Percentiles rank a stretch among this genome's conserved stretches.
Conservation (phyloP, 2,797 vertebrate genomes). For the Trichosurus vulpecula region DNA sequence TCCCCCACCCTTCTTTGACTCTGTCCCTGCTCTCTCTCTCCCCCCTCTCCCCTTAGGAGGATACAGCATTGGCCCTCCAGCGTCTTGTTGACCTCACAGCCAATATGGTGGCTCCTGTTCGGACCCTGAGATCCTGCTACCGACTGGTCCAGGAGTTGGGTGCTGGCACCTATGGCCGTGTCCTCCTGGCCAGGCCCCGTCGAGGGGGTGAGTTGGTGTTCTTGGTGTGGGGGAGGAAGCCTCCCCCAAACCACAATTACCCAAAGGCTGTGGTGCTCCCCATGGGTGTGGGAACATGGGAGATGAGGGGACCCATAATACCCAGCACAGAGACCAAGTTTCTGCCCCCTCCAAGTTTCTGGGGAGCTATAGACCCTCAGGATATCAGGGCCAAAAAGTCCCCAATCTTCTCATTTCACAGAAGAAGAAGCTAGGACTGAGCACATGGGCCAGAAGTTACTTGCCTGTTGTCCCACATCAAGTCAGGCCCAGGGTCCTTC, state of each 20-base stretch:
- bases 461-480: background rate
- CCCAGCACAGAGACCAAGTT: background rate
- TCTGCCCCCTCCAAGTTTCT: background rate
- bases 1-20: no score
- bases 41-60: slow-evolving; percentile 65
- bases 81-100: slow-evolving; percentile 91
- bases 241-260: background rate
- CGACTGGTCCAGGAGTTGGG: slow-evolving; percentile 90
- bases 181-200: slow-evolving; percentile 91
- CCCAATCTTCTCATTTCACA: background rate
- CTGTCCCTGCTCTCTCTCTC: no score
- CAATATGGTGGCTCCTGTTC: slow-evolving; percentile 84
- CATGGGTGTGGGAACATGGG: background rate
- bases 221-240: background rate
- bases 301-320: background rate
- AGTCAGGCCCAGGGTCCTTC: background rate
- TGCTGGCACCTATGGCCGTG: slow-evolving; percentile 92
- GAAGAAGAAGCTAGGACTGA: background rate
- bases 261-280: background rate
- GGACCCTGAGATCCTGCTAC: slow-evolving; percentile 88
- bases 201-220: slow-evolving; percentile 87
- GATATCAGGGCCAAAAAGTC: background rate
- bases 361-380: background rate
- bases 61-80: slow-evolving; percentile 77
- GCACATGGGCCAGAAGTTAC: background rate